Evolutionary conservation across 2,797 vertebrate species (phyloP).

Genomic region (Hippopotamyrus pictus): DNA sequence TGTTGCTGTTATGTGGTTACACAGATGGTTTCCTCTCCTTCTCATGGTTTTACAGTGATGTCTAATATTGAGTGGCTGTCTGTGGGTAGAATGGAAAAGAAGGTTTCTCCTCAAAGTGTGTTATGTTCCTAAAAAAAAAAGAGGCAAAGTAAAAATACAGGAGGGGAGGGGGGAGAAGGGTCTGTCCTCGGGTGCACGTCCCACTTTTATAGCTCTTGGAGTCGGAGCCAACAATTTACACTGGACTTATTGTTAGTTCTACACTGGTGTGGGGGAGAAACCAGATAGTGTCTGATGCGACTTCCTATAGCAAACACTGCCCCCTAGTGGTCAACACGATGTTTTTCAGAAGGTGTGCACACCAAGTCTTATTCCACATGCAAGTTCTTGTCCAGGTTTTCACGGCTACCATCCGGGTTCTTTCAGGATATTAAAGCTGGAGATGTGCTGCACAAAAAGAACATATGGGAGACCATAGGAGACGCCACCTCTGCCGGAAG

Average conservation of each 20-base stretch:
- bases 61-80: not conserved
- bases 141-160: not conserved
- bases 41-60: not conserved
- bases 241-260: not conserved
- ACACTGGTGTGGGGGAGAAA: not conserved
- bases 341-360: not conserved
- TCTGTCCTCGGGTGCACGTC: not conserved
- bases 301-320: conserved; percentile 1
- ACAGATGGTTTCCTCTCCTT: not conserved
- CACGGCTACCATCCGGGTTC: not conserved
- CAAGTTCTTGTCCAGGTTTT: not conserved
- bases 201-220: not conserved
- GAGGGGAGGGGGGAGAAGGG: not conserved
- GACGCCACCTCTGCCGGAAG: conserved; percentile 38
- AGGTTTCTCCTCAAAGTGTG: not conserved
- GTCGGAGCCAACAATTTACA: not conserved
- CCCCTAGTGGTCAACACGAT: conserved; percentile 31
- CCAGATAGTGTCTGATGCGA: not conserved
- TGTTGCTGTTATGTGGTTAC: not conserved
- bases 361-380: not conserved
- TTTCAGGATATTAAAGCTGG: conserved; percentile 70
- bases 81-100: not conserved
- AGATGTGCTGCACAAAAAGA: conserved; percentile 72
- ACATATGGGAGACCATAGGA: conserved; percentile 73
- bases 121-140: too few species aligned